Evolutionary conservation across 1,140 invertebrate genomes (phyloP).

Genomic region (Aethina tumida): DNA sequence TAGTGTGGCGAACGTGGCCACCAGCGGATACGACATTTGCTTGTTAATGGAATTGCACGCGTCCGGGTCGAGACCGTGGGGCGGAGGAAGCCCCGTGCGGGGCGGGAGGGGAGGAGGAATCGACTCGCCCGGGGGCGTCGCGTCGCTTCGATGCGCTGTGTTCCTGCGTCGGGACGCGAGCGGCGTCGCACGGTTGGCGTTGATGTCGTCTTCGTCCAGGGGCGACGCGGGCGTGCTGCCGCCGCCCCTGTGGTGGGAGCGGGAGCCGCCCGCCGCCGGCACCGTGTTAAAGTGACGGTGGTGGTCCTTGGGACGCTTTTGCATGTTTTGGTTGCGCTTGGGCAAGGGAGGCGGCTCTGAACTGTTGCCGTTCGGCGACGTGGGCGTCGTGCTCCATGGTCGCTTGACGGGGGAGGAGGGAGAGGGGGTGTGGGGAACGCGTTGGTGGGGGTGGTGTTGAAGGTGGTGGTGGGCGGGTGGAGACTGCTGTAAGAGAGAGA

Average conservation of each 20-base stretch:
- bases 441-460: slow-evolving; percentile 16
- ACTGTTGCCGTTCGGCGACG: slow-evolving; percentile 16
- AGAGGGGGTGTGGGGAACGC: slow-evolving; percentile 10
- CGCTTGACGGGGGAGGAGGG: slow-evolving; percentile 19
- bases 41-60: slow-evolving; percentile 46
- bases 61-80: slow-evolving; percentile 39
- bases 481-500: slow-evolving; percentile 34
- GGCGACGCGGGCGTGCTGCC: too few relatives aligned
- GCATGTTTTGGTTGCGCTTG: slow-evolving; percentile 21
- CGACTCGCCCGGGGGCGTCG: background rate
- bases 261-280: too few relatives aligned
- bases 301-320: slow-evolving; percentile 5
- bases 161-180: too few relatives aligned
- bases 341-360: slow-evolving; percentile 33
- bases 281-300: background rate
- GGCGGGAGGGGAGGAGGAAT: slow-evolving; percentile 50
- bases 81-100: slow-evolving; percentile 41
- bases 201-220: slow-evolving; percentile 25
- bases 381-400: slow-evolving; percentile 7
- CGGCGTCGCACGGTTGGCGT: slow-evolving; percentile 16
- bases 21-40: slow-evolving; percentile 48
- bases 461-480: slow-evolving; percentile 19
- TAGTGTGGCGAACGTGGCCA: slow-evolving; percentile 36
- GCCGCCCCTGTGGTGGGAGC: too few relatives aligned
- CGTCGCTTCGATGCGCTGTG: too few relatives aligned